Evolutionary conservation across 2,113 vertebrate genomes (phyloP).

Genomic region (Oryzias celebensis): DNA sequence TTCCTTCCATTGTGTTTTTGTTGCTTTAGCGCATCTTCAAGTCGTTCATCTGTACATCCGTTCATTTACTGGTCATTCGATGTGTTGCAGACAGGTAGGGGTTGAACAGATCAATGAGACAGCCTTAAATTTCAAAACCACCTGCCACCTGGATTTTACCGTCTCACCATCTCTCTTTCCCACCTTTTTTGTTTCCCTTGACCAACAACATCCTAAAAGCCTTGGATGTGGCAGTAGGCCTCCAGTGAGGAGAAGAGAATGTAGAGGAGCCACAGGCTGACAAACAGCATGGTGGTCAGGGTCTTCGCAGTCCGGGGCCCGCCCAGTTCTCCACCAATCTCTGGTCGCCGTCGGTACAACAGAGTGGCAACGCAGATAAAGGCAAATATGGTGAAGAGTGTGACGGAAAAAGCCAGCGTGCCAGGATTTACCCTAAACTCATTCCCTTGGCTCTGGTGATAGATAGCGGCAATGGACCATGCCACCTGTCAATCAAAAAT

Average conservation of each 20-base stretch:
- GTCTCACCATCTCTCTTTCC: slow-evolving; percentile 16
- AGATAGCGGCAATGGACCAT: slow-evolving; percentile 98
- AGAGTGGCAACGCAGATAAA: slow-evolving; percentile 91
- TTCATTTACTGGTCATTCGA: slow-evolving; percentile 38
- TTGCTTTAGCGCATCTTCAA: slow-evolving; percentile 28
- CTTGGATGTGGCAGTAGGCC: slow-evolving; percentile 98
- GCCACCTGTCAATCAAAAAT: slow-evolving; percentile 76
- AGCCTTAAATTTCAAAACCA: slow-evolving; percentile 31
- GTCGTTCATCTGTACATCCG: slow-evolving; percentile 54
- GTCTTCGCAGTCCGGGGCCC: slow-evolving; percentile 97
- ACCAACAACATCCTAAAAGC: slow-evolving; percentile 82
- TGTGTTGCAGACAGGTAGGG: slow-evolving; percentile 56
- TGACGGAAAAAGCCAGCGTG: slow-evolving; percentile 96
- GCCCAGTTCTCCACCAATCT: slow-evolving; percentile 97
- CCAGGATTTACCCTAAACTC: slow-evolving; percentile 91
- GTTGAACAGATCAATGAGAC: slow-evolving; percentile 41
- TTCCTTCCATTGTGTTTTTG: slow-evolving; percentile 22
- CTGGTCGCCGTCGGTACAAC: slow-evolving; percentile 95
- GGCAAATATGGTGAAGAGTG: slow-evolving; percentile 99
- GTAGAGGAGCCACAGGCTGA: slow-evolving; percentile 98
- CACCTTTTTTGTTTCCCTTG: slow-evolving; percentile 11
- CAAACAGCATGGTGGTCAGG: slow-evolving; percentile 89
- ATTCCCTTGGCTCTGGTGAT: slow-evolving; percentile 84
- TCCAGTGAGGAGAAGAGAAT: slow-evolving; percentile 99
- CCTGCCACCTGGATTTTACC: slow-evolving; percentile 27